Evolutionary conservation across 1,140 invertebrate species (phyloP).

Genomic region (Sinonovacula constricta): DNA sequence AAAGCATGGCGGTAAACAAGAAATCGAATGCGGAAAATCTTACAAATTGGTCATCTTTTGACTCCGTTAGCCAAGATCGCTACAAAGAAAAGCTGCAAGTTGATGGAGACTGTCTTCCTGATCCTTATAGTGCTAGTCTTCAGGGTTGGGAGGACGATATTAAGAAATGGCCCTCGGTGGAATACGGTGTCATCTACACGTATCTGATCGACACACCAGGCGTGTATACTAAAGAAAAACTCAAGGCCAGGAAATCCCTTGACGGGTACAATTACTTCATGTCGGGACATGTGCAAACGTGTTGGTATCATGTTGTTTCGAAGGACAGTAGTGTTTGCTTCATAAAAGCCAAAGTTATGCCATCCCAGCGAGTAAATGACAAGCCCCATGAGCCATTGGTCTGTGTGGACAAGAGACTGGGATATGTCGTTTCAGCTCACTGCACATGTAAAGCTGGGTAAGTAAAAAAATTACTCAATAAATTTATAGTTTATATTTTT

Average conservation of each 20-base stretch:
- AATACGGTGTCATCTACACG: not conserved
- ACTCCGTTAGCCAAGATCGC: not conserved
- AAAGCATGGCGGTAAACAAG: not conserved
- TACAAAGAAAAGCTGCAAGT: not conserved
- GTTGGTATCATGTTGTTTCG: not conserved
- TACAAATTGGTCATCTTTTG: not conserved
- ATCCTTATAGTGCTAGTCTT: not conserved
- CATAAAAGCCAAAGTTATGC: not conserved
- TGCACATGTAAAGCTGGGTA: constrained; percentile 1
- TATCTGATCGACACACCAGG: constrained; percentile 6
- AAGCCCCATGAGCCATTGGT: not conserved
- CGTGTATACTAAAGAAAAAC: not conserved
- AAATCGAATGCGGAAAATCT: not conserved
- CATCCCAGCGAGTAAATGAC: not conserved
- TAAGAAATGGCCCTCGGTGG: not conserved
- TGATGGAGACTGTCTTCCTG: not conserved
- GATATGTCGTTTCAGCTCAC: not conserved
- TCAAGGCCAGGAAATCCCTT: not conserved
- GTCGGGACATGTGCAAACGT: not conserved
- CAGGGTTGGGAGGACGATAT: not conserved
- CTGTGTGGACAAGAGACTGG: not conserved
- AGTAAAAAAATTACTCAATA: no score
- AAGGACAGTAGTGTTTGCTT: not conserved
- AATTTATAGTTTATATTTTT: no score
- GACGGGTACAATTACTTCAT: not conserved